Evolutionary conservation across 2,888 invertebrate species (phyloP).

Genomic region (Stenoptilia bipunctidactyla): DNA sequence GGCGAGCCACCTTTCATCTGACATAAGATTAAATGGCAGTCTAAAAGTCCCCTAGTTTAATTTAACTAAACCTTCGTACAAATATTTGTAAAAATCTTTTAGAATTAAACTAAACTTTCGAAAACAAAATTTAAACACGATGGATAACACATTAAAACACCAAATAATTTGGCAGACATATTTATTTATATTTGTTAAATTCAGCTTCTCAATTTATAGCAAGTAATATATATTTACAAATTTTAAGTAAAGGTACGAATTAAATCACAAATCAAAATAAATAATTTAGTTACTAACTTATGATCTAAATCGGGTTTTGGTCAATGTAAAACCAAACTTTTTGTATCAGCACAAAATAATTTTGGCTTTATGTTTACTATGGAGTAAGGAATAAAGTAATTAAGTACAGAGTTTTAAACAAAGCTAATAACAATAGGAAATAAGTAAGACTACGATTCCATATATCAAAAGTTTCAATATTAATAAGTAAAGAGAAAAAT

Average conservation of each 20-base stretch:
- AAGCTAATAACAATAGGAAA: conserved; percentile 47
- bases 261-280: conserved; percentile 58
- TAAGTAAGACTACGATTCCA: conserved; percentile 31
- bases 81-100: too few species aligned
- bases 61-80: too few species aligned
- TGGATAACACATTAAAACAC: too few species aligned
- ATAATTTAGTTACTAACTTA: conserved; percentile 52
- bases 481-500: neutral
- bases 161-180: conserved; percentile 66
- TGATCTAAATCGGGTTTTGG: conserved; percentile 49
- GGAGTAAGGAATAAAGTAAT: conserved; percentile 20
- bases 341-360: conserved; percentile 34
- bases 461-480: conserved; percentile 4
- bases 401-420: conserved; percentile 38
- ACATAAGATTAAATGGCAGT: conserved; percentile 33
- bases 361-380: conserved; percentile 43
- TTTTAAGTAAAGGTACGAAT: conserved; percentile 55
- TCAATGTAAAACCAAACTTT: conserved; percentile 40
- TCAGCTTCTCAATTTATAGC: conserved; percentile 63
- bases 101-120: too few species aligned
- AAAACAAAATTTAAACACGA: too few species aligned
- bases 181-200: conserved; percentile 67
- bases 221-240: conserved; percentile 56
- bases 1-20: conserved; percentile 42
- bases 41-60: conserved; percentile 19